Percentiles rank a stretch among this genome's conserved stretches.
phyloP scores from a whole-genome alignment of 2,113 vertebrate species.

The Hypanus sabinus region DNA sequence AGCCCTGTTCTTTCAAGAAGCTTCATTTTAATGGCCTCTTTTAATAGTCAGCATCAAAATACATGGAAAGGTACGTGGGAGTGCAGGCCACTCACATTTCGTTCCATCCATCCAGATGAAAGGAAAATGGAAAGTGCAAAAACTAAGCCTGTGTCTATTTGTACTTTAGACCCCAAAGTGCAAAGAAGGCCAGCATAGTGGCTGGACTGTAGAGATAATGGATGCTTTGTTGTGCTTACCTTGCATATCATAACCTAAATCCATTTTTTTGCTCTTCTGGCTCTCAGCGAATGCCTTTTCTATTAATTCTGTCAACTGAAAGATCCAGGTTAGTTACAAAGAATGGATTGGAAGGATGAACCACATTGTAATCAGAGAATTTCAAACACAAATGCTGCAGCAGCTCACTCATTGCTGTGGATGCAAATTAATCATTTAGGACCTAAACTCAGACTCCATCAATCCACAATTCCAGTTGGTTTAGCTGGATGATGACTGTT shows the following conservation, averaged over 20 bases:
- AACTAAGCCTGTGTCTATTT: neutral
- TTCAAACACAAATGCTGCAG: neutral
- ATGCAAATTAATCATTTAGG: neutral
- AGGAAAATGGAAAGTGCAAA: neutral
- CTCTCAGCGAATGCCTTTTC: conserved; percentile 12
- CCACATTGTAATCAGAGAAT: neutral
- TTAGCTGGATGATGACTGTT: neutral
- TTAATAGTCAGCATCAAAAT: too few relatives aligned
- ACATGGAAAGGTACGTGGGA: too few relatives aligned
- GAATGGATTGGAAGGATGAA: neutral
- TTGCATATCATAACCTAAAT: neutral
- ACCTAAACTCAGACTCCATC: neutral
- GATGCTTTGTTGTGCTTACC: neutral
- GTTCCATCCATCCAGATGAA: neutral
- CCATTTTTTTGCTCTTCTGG: neutral
- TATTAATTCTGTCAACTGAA: conserved; percentile 29
- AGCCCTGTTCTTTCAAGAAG: neutral
- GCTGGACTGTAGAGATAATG: neutral
- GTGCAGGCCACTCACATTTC: neutral
- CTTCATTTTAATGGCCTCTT: neutral
- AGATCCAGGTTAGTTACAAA: neutral
- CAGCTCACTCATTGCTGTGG: neutral
- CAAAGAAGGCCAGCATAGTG: neutral
- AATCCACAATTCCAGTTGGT: neutral
- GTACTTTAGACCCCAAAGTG: neutral